A percentile compares a stretch with the other conserved stretches of the same genome.
Evolutionary conservation across 2,888 invertebrate genomes (phyloP).

Genomic region (Pseudoips prasinana): DNA sequence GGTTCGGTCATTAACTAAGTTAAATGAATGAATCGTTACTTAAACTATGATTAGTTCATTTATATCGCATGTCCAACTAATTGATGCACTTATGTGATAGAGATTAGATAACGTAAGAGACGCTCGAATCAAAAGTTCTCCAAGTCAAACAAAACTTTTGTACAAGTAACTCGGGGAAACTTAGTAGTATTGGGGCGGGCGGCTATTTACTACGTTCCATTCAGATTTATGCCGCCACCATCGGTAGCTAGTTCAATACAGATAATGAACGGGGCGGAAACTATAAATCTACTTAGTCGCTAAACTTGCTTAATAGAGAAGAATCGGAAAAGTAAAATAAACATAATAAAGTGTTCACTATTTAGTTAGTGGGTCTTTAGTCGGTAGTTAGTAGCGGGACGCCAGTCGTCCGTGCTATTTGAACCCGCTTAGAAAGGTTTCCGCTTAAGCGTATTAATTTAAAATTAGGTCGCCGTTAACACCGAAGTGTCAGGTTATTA

Average conservation of each 20-base stretch:
- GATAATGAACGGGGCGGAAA: conserved; percentile 81
- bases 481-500: conserved; percentile 59
- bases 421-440: conserved; percentile 80
- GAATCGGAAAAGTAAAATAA: conserved; percentile 64
- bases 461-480: conserved; percentile 79
- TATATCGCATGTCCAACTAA: too few species aligned
- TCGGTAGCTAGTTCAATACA: conserved; percentile 61
- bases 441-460: conserved; percentile 80
- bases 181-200: conserved; percentile 43
- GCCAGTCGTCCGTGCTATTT: conserved; percentile 65
- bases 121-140: conserved; percentile 34
- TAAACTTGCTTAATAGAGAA: conserved; percentile 72
- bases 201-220: conserved; percentile 66
- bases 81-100: conserved; percentile 2
- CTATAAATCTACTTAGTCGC: conserved; percentile 78
- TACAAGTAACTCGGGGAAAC: conserved; percentile 43
- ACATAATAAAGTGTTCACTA: conserved; percentile 54
- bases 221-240: conserved; percentile 71
- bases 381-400: conserved; percentile 30
- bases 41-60: too few species aligned
- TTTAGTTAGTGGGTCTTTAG: conserved; percentile 48
- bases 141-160: conserved; percentile 46
- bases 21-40: too few species aligned
- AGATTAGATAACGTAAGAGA: conserved; percentile 37
- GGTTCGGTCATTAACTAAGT: too few species aligned